These are phyloP conservation scores for Thecophora atra DNA, from an alignment of 2,888 invertebrate species.

Conservation along the genomic window DNA sequence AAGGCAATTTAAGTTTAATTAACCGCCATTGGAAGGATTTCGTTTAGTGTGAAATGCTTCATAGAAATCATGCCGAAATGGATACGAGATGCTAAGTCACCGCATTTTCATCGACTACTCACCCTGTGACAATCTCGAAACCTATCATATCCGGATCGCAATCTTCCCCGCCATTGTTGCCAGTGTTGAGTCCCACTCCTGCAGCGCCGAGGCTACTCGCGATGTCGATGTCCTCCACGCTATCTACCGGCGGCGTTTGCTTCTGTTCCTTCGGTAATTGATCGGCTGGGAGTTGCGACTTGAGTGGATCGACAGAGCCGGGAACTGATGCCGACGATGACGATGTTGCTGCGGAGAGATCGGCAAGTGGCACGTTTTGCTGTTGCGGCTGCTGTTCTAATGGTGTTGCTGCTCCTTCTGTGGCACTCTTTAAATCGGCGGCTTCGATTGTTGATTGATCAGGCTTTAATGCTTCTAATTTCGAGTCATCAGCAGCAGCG, in stretches of 20 bases:
- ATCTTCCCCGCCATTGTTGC: constrained; percentile 69
- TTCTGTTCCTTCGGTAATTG: constrained; percentile 53
- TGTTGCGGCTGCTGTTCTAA: constrained; percentile 26
- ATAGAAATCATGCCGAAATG: too few relatives aligned
- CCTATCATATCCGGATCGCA: constrained; percentile 90
- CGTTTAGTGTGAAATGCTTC: too few relatives aligned
- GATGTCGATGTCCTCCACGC: constrained; percentile 45
- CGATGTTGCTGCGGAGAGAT: constrained; percentile 20
- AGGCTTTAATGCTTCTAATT: constrained; percentile 32
- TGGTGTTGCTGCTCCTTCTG: constrained; percentile 36
- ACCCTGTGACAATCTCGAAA: constrained; percentile 90
- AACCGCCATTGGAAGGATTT: too few relatives aligned
- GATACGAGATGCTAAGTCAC: neutral
- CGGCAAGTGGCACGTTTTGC: neutral
- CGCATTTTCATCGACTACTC: constrained; percentile 53
- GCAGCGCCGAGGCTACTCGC: constrained; percentile 25
- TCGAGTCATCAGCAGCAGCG: constrained; percentile 26
- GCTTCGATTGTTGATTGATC: constrained; percentile 37
- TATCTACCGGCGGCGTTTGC: constrained; percentile 44
- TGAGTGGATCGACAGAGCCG: constrained; percentile 35
- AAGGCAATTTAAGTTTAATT: too few relatives aligned
- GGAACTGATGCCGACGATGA: constrained; percentile 43
- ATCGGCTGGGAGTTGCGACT: constrained; percentile 42
- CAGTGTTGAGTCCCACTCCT: neutral
- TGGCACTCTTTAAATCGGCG: constrained; percentile 26